Evolutionary conservation across 1,140 invertebrate species (phyloP), one percentile per base, ranked within the genome.

Genomic region (Cryptotermes secundus): DNA sequence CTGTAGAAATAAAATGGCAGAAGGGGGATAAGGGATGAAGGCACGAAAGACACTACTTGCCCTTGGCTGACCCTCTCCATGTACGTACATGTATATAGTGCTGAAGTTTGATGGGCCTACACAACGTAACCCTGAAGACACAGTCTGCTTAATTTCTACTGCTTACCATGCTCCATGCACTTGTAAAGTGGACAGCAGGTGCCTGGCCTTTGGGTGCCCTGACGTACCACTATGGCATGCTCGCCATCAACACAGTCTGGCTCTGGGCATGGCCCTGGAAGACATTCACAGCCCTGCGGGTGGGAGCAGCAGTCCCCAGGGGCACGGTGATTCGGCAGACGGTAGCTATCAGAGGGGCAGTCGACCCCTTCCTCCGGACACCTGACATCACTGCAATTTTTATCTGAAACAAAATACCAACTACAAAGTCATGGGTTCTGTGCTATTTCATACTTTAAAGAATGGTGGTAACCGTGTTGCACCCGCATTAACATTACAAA

Each of bases 271-370:
- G 87, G 81, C 26, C 38, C 85, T 26, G 87, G 88, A 53, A 87
- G 85, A 81, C 88, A 89, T 24, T 87, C 86, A 85, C 88, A 89
- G 35, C 87, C 87, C 59, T 86, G 86, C 38, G 87, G 85, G 42
- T 85, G 82, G 22, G 85, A 84, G 84, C 88, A 88, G 84, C 88
- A 88, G 38, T 87, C 87, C 38, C 84, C 85, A 31, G 85, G 84
- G 2, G 81, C 84, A 84, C 85, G 84, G 80, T 9, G 85, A 38
- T 81, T 84, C 6, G 87, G 87, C 22, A 88, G 86, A 34, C 87
- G 86, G 86, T 87, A 88, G 85, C 87, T 88, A 85, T 89, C 88
- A 2, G 83, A 22, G 26, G 88, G 88, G 83, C 88, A 89, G 59
- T 79, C 82, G 4, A 80, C 81, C 19, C 79, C 84, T n/a, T 86